A percentile compares a stretch with the other conserved stretches of the same genome.
phyloP scores from a whole-genome alignment of 2,797 vertebrate species.

The Triplophysa bombifrons region DNA sequence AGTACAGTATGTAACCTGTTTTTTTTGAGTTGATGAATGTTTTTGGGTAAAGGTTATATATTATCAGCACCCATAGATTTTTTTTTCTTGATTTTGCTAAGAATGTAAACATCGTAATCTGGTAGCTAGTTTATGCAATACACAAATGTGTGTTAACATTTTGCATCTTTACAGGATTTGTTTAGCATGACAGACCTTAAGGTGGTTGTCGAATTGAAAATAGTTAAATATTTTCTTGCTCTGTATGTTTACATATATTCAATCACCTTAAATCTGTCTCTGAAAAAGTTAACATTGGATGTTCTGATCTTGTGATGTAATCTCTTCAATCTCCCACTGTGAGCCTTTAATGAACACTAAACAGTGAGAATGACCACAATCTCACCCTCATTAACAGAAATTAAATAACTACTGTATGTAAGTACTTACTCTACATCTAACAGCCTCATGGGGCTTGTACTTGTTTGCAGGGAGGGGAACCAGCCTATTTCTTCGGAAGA shows the following conservation, averaged over 20 bases:
- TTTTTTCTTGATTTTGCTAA: too few relatives aligned
- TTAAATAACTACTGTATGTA: conserved; percentile 24
- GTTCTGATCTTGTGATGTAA: conserved; percentile 23
- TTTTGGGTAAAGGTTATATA: too few relatives aligned
- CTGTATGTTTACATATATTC: neutral
- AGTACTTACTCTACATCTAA: conserved; percentile 24
- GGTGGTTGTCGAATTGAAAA: neutral
- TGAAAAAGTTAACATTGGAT: neutral
- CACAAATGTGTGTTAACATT: too few relatives aligned
- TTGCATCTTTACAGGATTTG: neutral
- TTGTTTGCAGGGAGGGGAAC: neutral
- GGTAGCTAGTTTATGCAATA: too few relatives aligned
- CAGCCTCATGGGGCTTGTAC: neutral
- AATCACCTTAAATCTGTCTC: neutral
- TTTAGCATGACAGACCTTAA: neutral
- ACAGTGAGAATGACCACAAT: conserved; percentile 59
- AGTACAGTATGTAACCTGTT: too few relatives aligned
- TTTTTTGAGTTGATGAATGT: too few relatives aligned
- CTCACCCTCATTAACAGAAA: conserved; percentile 62
- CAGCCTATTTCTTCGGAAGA: neutral
- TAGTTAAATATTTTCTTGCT: neutral
- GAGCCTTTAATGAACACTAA: conserved; percentile 63
- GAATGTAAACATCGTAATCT: too few relatives aligned
- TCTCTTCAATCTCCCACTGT: conserved; percentile 62
- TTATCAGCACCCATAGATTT: too few relatives aligned